A percentile compares a stretch with the other conserved stretches of the same genome.
phyloP scores from a whole-genome alignment of 2,113 vertebrate genomes.

The Nerophis ophidion region DNA sequence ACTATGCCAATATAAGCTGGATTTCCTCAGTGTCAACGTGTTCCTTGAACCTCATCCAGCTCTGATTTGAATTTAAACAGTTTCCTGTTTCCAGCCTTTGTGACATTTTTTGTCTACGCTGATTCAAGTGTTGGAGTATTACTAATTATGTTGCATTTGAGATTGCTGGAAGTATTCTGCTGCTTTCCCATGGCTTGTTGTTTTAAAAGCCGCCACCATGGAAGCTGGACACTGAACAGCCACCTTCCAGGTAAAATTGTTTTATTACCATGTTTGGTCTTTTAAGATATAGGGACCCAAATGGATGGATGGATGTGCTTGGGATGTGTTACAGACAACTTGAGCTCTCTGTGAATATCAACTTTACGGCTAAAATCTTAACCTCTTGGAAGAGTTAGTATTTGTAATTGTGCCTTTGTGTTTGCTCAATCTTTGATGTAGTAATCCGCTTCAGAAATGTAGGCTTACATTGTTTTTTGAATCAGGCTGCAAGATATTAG shows the following conservation, averaged over 20 bases:
- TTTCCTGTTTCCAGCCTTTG: conserved; percentile 13
- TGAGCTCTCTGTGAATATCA: too few relatives aligned
- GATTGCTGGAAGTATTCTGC: conserved; percentile 21
- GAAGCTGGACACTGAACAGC: conserved; percentile 65
- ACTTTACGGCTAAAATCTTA: too few relatives aligned
- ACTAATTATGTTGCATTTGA: conserved; percentile 14
- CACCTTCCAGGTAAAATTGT: conserved; percentile 60
- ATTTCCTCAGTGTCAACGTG: conserved; percentile 41
- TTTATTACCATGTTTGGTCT: background rate
- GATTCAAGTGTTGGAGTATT: conserved; percentile 21
- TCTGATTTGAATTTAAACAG: conserved; percentile 19
- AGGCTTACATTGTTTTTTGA: conserved; percentile 45
- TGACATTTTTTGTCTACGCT: conserved; percentile 9
- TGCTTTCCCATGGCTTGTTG: conserved; percentile 67
- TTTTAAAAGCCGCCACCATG: conserved; percentile 56
- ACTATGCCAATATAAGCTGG: conserved; percentile 35
- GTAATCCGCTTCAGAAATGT: conserved; percentile 17
- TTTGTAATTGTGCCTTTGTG: conserved; percentile 3
- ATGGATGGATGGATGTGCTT: too few relatives aligned
- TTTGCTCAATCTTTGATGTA: conserved; percentile 9
- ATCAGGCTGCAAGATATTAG: conserved; percentile 20
- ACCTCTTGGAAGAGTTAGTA: too few relatives aligned
- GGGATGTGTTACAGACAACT: conserved; percentile 4
- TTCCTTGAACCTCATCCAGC: conserved; percentile 16
- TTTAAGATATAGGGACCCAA: background rate